These are phyloP conservation scores for Stylophora pistillata DNA, from an alignment of 64 coral and sea anemone species.

Conservation along the genomic window DNA sequence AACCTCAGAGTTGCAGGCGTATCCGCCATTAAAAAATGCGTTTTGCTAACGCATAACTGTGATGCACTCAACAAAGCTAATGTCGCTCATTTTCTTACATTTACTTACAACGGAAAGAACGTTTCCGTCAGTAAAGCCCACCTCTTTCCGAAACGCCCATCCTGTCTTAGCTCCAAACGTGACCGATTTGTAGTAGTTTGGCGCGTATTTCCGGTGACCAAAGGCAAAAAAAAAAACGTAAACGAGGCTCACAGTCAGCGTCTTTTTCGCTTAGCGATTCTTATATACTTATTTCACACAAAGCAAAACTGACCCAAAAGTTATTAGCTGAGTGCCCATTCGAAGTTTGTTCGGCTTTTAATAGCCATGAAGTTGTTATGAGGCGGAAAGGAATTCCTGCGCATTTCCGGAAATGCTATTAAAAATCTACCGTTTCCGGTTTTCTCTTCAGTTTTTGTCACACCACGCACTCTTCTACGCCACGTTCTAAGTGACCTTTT, in stretches of 20 bases:
- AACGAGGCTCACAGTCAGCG: not conserved
- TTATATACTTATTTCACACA: not conserved
- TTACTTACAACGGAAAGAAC: not conserved
- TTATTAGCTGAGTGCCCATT: not conserved
- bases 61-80: too few species aligned
- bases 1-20: too few species aligned
- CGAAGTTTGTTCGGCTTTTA: not conserved
- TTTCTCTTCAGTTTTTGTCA: constrained; percentile 1
- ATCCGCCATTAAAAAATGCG: too few species aligned
- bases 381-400: constrained; percentile 25
- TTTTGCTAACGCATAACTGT: too few species aligned
- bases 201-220: not conserved
- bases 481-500: not conserved
- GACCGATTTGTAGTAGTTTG: not conserved
- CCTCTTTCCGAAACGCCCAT: constrained; percentile 23
- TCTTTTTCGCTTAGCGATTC: not conserved
- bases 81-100: not conserved
- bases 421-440: not conserved
- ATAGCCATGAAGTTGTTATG: not conserved
- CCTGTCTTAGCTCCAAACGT: not conserved
- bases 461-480: not conserved
- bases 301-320: not conserved
- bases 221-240: not conserved
- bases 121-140: not conserved
- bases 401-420: not conserved